Evolutionary conservation across 1,140 invertebrate species (phyloP).

Genomic region (Zaprionus inermis): DNA sequence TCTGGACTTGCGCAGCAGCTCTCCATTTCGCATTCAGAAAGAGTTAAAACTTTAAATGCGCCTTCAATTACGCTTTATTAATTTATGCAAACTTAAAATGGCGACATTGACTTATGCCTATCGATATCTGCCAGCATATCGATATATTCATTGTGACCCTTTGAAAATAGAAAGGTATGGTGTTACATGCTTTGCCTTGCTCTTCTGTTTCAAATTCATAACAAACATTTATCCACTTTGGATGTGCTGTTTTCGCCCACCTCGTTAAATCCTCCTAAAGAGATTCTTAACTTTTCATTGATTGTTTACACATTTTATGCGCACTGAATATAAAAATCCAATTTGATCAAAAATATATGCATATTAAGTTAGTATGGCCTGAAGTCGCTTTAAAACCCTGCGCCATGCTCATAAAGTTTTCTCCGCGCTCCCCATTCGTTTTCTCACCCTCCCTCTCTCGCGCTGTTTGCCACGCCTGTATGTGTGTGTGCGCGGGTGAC

Average conservation of each 20-base stretch:
- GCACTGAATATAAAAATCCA: slow-evolving; percentile 6
- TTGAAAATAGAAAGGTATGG: not conserved
- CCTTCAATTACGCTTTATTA: too few species aligned
- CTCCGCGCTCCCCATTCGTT: not conserved
- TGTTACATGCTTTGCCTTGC: not conserved
- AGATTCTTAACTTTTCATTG: slow-evolving; percentile 6
- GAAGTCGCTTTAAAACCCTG: slow-evolving; percentile 1
- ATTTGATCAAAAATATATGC: slow-evolving; percentile 6
- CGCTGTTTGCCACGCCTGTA: not conserved
- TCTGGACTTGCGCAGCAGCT: too few species aligned
- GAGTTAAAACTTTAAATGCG: too few species aligned
- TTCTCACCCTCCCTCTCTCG: not conserved
- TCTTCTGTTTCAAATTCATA: not conserved
- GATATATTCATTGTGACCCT: not conserved
- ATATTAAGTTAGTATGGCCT: not conserved
- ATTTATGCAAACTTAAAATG: too few species aligned
- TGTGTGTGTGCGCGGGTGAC: not conserved
- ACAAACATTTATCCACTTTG: not conserved
- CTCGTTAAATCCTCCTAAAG: not conserved
- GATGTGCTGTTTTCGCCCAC: not conserved
- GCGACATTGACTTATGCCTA: too few species aligned
- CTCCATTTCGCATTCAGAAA: too few species aligned
- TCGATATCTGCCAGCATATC: not conserved
- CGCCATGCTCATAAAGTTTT: slow-evolving; percentile 1
- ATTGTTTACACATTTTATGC: slow-evolving; percentile 9